Evolutionary conservation across 35 echinoderm and acorn worm species (phyloP), one percentile per base, ranked within the genome.

Genomic region (Lytechinus pictus): DNA sequence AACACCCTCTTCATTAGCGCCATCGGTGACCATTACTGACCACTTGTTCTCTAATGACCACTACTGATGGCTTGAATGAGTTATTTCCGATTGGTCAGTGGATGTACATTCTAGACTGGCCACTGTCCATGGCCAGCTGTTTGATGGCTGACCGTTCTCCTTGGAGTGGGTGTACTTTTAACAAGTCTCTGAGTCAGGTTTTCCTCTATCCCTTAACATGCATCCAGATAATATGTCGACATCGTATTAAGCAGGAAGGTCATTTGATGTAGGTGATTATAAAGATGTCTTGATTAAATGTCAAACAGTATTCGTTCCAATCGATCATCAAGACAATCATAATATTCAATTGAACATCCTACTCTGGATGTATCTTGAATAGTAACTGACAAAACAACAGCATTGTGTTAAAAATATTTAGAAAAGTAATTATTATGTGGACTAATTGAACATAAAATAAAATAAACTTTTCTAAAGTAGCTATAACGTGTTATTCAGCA

Each of bases 41-140:
- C 88, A 90, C 88, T 90, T 90, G 88, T 90, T 27, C 14, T 90
- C 52, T 52, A 90, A 90, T 90, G 29, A 54, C 88, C 88, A 52
- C 1, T 54, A 90, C 29, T 90, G 88, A 90, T 90, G 29, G 88
- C 7, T 90, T 44, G 88, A 90, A 90, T 90, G 52, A 54, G 88
- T 54, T 90, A 90, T 90, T 90, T 90, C 88, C 88, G 88, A 90
- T 90, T 90, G 88, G 27, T 54, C 88, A 90, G 88, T 90, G 88
- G 66, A 79, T 79, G 66, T 16, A 79, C 66, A 79, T 33, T 90
- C 28, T 24, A 33, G 8, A 52, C 88, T 90, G 16, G 28, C 88
- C 52, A 14, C 8, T 54, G 88, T 90, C 52, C 88, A 44, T 90
- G 28, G 16, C 52, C 88, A 90, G 88, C 88, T 90, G 88, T 90